A percentile compares a stretch with the other conserved stretches of the same genome.
phyloP scores from a whole-genome alignment of 2,797 vertebrate genomes.

The Clarias platycephalus region DNA sequence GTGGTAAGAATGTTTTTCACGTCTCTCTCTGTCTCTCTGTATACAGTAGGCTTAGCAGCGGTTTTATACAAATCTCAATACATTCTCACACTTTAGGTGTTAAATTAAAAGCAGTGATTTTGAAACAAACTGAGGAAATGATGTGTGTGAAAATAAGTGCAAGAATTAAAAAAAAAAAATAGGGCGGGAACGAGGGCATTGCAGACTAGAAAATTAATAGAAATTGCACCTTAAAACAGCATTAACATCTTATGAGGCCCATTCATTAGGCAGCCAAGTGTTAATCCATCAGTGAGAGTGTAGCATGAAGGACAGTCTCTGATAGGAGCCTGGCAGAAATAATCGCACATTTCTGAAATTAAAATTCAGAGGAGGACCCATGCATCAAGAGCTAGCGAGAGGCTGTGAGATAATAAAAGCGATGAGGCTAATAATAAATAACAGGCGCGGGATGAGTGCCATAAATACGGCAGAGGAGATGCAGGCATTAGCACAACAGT shows the following conservation, averaged over 20 bases:
- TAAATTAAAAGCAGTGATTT: slow-evolving; percentile 76
- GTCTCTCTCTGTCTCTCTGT: slow-evolving; percentile 10
- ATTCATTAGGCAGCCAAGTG: slow-evolving; percentile 85
- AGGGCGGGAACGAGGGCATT: slow-evolving; percentile 58
- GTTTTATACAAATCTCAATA: slow-evolving; percentile 65
- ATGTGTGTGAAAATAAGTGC: slow-evolving; percentile 54
- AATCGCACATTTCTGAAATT: slow-evolving; percentile 86
- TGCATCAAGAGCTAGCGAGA: slow-evolving; percentile 70
- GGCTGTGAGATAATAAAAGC: slow-evolving; percentile 82
- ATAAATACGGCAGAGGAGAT: slow-evolving; percentile 85
- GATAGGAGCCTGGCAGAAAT: slow-evolving; percentile 87
- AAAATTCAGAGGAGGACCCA: slow-evolving; percentile 81
- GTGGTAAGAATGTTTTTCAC: slow-evolving; percentile 12
- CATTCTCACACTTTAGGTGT: slow-evolving; percentile 66
- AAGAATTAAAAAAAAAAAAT: slow-evolving; percentile 37
- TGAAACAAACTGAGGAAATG: slow-evolving; percentile 71
- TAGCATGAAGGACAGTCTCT: slow-evolving; percentile 91
- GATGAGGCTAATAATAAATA: slow-evolving; percentile 88
- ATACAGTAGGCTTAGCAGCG: slow-evolving; percentile 61
- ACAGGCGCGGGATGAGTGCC: slow-evolving; percentile 83
- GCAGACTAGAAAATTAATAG: slow-evolving; percentile 85
- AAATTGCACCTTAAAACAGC: slow-evolving; percentile 90
- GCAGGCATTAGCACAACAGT: slow-evolving; percentile 81
- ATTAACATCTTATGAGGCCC: slow-evolving; percentile 87
- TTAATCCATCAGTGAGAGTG: slow-evolving; percentile 92